Evolutionary conservation across 2,113 vertebrate genomes (phyloP).

Genomic region (Mormoops blainvillei): DNA sequence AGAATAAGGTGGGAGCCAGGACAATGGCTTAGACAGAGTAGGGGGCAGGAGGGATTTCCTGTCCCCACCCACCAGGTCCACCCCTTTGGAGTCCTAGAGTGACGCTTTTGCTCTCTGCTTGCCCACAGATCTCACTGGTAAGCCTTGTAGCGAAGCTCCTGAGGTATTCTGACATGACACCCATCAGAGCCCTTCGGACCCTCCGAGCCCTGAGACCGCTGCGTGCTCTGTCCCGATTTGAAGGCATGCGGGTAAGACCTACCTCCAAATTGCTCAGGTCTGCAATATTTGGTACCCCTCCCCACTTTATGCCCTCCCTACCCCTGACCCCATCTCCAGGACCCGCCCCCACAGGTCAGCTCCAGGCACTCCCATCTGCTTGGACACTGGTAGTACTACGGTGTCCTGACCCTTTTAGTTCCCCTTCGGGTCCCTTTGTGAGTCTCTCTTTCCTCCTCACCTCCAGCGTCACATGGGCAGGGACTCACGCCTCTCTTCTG

Average conservation of each 20-base stretch:
- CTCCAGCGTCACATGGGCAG: not conserved
- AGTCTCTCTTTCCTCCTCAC: not conserved
- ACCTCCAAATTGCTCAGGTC: not conserved
- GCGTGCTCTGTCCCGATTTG: slow-evolving; percentile 92
- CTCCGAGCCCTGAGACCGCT: slow-evolving; percentile 92
- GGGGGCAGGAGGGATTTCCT: not conserved
- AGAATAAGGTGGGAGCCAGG: not conserved
- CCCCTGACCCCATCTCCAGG: not conserved
- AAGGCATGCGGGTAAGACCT: slow-evolving; percentile 94
- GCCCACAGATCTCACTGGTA: slow-evolving; percentile 87
- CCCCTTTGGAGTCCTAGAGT: not conserved
- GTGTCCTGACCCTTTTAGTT: not conserved
- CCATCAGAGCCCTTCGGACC: slow-evolving; percentile 92
- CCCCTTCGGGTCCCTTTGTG: not conserved
- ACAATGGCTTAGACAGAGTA: not conserved
- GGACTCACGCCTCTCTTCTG: not conserved
- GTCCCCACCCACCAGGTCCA: not conserved
- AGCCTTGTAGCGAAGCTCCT: slow-evolving; percentile 83
- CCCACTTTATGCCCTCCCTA: rapidly evolving
- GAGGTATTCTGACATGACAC: slow-evolving; percentile 83
- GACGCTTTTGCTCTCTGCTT: slow-evolving; percentile 18
- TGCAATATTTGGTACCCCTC: not conserved
- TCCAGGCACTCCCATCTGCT: not conserved
- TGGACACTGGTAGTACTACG: rapidly evolving
- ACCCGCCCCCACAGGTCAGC: too few species aligned